These are phyloP conservation scores for Diprion similis DNA, from an alignment of 1,140 invertebrate genomes.

Conservation along the genomic window DNA sequence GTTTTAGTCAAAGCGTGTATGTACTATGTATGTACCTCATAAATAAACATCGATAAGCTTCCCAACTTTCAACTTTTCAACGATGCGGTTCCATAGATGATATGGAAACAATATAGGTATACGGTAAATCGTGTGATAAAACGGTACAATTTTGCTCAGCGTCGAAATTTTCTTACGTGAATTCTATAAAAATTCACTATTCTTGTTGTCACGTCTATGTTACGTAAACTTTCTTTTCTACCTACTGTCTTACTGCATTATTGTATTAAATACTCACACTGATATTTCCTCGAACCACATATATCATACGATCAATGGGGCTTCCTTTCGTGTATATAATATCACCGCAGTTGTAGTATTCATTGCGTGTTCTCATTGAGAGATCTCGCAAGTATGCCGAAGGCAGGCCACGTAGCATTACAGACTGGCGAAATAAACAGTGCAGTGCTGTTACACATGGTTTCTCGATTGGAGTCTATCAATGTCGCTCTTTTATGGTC, in stretches of 20 bases:
- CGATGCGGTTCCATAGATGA: too few relatives aligned
- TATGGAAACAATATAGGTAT: too few relatives aligned
- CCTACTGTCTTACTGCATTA: neutral
- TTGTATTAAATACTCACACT: neutral
- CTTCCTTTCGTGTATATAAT: conserved; percentile 5
- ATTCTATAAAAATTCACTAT: too few relatives aligned
- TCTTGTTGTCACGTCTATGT: too few relatives aligned
- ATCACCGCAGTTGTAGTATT: conserved; percentile 7
- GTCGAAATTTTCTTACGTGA: too few relatives aligned
- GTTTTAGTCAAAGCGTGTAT: neutral
- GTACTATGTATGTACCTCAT: too few relatives aligned
- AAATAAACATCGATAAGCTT: too few relatives aligned
- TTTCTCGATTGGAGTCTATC: too few relatives aligned
- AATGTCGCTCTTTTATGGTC: too few relatives aligned
- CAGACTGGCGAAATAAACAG: neutral
- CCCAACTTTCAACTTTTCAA: too few relatives aligned
- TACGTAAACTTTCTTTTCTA: neutral
- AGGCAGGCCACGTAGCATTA: neutral
- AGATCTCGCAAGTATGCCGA: neutral
- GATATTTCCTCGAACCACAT: neutral
- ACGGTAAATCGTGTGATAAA: too few relatives aligned
- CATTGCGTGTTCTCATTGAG: neutral
- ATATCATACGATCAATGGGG: conserved; percentile 1
- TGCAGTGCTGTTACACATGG: neutral
- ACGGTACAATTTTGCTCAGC: too few relatives aligned